Evolutionary conservation across 2,113 vertebrate species (phyloP).

Genomic region (Micronisus gabar): DNA sequence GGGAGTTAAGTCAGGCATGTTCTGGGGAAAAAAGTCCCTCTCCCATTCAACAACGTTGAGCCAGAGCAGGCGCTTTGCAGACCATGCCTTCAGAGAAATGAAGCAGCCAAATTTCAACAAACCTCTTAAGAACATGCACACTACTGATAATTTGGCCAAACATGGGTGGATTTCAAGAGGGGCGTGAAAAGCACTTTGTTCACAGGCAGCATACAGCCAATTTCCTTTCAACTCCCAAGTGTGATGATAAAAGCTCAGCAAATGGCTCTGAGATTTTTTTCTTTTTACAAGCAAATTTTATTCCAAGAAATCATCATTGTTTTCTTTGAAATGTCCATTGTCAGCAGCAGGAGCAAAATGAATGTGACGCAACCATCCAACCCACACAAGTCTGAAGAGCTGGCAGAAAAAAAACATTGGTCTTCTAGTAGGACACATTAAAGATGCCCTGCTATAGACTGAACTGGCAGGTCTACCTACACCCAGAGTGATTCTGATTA

Average conservation of each 20-base stretch:
- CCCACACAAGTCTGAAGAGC: not conserved
- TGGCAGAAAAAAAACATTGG: not conserved
- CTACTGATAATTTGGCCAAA: slow-evolving; percentile 43
- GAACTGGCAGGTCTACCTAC: not conserved
- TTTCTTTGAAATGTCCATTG: slow-evolving; percentile 36
- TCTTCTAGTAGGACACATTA: not conserved
- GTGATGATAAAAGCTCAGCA: slow-evolving; percentile 38
- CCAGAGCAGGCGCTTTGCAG: not conserved
- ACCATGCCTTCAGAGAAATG: not conserved
- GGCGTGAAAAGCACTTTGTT: slow-evolving; percentile 29
- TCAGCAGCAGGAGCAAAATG: slow-evolving; percentile 36
- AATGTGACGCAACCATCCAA: not conserved
- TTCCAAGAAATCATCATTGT: slow-evolving; percentile 41
- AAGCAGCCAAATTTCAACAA: slow-evolving; percentile 35
- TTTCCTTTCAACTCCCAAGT: slow-evolving; percentile 44
- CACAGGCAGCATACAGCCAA: not conserved
- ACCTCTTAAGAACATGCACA: slow-evolving; percentile 13
- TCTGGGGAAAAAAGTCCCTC: not conserved
- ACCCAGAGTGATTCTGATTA: not conserved
- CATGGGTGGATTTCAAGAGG: slow-evolving; percentile 54
- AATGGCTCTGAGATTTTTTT: slow-evolving; percentile 24
- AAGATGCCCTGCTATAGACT: not conserved
- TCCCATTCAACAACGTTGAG: not conserved
- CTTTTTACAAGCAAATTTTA: slow-evolving; percentile 3
- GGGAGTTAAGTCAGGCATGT: not conserved